Evolutionary conservation across 2,888 invertebrate genomes (phyloP).

Genomic region (Thecocarcelia acutangulata): DNA sequence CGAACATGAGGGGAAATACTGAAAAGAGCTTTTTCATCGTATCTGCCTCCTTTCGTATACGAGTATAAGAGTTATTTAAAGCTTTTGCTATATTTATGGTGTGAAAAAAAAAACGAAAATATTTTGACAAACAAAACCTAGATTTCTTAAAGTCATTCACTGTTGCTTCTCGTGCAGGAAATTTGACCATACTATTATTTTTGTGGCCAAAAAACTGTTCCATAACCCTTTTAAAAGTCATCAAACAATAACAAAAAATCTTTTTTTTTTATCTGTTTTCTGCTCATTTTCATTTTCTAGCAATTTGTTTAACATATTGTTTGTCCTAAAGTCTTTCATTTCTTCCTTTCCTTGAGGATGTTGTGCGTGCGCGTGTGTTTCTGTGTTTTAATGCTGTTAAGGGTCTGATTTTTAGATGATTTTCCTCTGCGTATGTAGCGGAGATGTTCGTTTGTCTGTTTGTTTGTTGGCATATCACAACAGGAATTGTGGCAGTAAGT

Average conservation of each 20-base stretch:
- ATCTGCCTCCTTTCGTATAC: conserved; percentile 34
- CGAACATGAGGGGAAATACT: conserved; percentile 31
- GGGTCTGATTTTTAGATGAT: conserved; percentile 26
- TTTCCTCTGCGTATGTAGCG: not conserved
- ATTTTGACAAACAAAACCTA: conserved; percentile 48
- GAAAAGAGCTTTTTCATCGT: conserved; percentile 30
- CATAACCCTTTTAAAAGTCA: conserved; percentile 15
- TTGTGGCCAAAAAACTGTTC: conserved; percentile 9
- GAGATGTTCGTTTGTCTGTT: not conserved
- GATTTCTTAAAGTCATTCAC: conserved; percentile 56
- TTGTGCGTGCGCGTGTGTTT: not conserved
- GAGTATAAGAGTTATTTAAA: conserved; percentile 25
- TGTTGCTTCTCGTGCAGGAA: conserved; percentile 47
- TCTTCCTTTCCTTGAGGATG: conserved; percentile 24
- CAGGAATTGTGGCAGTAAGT: conserved; percentile 25
- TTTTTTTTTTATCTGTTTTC: conserved; percentile 9
- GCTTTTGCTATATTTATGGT: not conserved
- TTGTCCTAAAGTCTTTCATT: conserved; percentile 34
- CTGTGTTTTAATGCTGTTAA: conserved; percentile 42
- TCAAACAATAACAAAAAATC: conserved; percentile 7
- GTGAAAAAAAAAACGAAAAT: not conserved
- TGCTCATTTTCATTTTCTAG: conserved; percentile 47
- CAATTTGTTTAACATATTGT: conserved; percentile 63
- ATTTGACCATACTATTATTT: conserved; percentile 44
- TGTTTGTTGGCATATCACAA: not conserved